Base-by-base conservation (phyloP, 2,888 invertebrate genomes). In the Aricia artaxerxes region DNA sequence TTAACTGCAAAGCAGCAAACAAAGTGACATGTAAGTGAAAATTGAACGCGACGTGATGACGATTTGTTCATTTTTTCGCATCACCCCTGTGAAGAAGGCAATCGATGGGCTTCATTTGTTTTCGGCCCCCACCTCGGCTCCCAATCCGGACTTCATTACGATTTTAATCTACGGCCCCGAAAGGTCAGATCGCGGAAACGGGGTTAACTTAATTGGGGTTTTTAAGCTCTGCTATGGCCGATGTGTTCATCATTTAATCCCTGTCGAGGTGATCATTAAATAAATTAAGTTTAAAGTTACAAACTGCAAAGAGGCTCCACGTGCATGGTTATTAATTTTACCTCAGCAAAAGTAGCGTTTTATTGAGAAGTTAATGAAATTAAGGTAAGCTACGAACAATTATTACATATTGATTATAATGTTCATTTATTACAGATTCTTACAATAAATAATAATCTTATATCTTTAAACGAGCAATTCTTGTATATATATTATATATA, bases 141-240 rank as follows among this genome's bases (percentile, higher is more conserved):
- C n/a, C 44, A 73, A 81, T 83, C 81, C 80, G 84, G 85, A 86
- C 84, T 87, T 87, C 84, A 87, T 88, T 87, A 87, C 84, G 83
- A 84, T 84, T 86, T 83, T 85, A 86, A 88, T 85, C 84, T 85
- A 78, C 82, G 82, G 82, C 83, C 86, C 84, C 85, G 81, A 86
- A 86, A 86, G 87, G 87, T 83, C 83, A 82, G 83, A 83, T 73
- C 82, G 83, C 79, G 83, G 84, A 83, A 75, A 81, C 78, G 5
- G 82, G 82, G 81, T 72, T 72, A 77, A 76, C 53, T 49, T 53
- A 69, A 69, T 79, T 75, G 76, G 35, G 77, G 49, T 35, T 57
- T 73, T 73, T 79, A 64, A 79, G 35, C 79, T n/a, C 44, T 73
- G 73, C 73, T 16, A 16, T 57, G 57, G 57, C 16, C 16, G 57